Base-by-base conservation (phyloP, 2,888 invertebrate species). In the Drosophila percnosoma region DNA sequence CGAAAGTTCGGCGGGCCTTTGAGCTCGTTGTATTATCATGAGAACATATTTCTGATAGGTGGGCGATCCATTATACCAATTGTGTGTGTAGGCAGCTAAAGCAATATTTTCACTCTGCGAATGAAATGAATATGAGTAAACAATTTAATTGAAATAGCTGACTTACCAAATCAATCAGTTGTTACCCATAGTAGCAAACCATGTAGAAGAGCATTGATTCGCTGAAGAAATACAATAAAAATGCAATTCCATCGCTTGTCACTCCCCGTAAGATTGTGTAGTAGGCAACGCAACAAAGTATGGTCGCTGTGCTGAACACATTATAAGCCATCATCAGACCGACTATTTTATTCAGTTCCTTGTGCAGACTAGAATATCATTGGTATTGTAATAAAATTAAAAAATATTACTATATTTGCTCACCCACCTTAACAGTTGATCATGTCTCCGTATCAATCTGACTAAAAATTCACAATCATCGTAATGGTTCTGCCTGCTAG, bases 31-130 rank as follows among this genome's bases (percentile, higher is more conserved):
- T 61, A 86, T 70, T 4, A 86, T 52, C 31, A 86, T n/a, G 0
- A 73, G 40, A 27, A 83, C 7, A 18, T 60, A 33, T 31, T 77
- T 86, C 10, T 51, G 64, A 24, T 81, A 83, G 15, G 24, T 57
- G 11, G 59, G 18, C 1, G 79, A 59, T 21, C 79, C 79, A 13
- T 83, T 67, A 61, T 79, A 83, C 86, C 81, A 86, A 18, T 67
- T 76, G 0, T 80, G 66, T 15, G 15, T 51, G 18, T 82, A 84
- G 29, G 72, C 82, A 65, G 75, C 69, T 11, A 40, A 5, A 2
- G 73, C 68, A 49, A 83, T 57, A 15, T 52, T 58, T 5, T 63
- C 38, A 33, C 82, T 80, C 78, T 80, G n/a, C 8, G 15, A 11
- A 45, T 45, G 18, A 42, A 5, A 36, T 48, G 15, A 33, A 38